A percentile compares a stretch with the other conserved stretches of the same genome.
Evolutionary conservation across 2,888 invertebrate genomes (phyloP).

Genomic region (Pharmacophagus antenor): DNA sequence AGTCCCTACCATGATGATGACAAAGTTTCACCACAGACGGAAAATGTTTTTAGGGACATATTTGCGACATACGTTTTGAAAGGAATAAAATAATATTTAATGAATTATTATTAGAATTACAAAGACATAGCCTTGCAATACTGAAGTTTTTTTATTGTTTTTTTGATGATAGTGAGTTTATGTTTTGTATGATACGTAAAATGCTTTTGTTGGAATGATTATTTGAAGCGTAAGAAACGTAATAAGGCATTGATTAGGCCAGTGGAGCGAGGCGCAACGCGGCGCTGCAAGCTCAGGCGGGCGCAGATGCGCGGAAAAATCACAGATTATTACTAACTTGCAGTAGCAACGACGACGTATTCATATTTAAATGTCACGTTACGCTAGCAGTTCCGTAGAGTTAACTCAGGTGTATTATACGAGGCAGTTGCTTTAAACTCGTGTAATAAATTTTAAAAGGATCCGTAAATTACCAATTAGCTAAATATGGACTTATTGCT

Average conservation of each 20-base stretch:
- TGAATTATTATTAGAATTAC: background rate
- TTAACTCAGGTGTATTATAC: conserved; percentile 54
- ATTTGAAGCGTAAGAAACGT: conserved; percentile 1
- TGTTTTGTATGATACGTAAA: background rate
- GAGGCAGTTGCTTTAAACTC: conserved; percentile 25
- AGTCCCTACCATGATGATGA: conserved; percentile 39
- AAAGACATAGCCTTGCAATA: background rate
- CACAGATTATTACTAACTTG: conserved; percentile 66
- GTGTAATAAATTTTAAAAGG: conserved; percentile 2
- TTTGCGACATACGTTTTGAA: background rate
- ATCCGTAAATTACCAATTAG: background rate
- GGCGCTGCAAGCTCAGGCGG: conserved; percentile 36
- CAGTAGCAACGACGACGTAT: conserved; percentile 59
- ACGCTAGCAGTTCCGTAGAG: conserved; percentile 49
- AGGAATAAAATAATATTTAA: background rate
- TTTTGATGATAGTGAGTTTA: background rate
- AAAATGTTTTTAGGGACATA: background rate
- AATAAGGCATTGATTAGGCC: conserved; percentile 40
- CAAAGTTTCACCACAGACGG: conserved; percentile 42
- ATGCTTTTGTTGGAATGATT: too few relatives aligned
- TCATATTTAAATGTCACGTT: conserved; percentile 76
- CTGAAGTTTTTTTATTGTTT: background rate
- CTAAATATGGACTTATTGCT: background rate
- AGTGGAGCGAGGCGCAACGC: conserved; percentile 34
- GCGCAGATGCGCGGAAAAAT: conserved; percentile 74